phyloP scores from a whole-genome alignment of 2,888 invertebrate genomes.

The Limulus polyphemus region DNA sequence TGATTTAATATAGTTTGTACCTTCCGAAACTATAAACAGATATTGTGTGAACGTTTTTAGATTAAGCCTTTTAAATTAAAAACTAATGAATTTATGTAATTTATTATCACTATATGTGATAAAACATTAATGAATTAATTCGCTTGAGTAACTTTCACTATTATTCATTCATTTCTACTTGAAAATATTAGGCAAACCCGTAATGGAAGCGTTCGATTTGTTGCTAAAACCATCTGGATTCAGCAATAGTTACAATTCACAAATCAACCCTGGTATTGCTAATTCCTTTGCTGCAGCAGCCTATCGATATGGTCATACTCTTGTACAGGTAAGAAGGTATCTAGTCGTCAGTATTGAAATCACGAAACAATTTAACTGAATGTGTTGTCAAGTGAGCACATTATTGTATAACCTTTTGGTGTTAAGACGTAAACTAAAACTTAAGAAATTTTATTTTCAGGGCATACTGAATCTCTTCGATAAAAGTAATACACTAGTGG shows the following conservation, averaged over 20 bases:
- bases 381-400: too few relatives aligned
- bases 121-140: too few relatives aligned
- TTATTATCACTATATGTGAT: not conserved
- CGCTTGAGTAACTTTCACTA: not conserved
- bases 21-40: too few relatives aligned
- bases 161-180: not conserved
- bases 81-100: not conserved
- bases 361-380: too few relatives aligned
- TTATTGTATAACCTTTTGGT: too few relatives aligned
- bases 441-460: not conserved
- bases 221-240: constrained; percentile 27
- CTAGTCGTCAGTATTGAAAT: too few relatives aligned
- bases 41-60: not conserved
- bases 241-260: constrained; percentile 25
- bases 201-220: constrained; percentile 32
- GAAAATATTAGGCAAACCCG: constrained; percentile 21
- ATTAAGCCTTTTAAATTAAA: not conserved
- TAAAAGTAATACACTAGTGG: not conserved
- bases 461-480: not conserved
- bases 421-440: too few relatives aligned
- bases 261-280: constrained; percentile 29
- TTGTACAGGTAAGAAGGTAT: constrained; percentile 17
- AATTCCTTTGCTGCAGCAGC: constrained; percentile 33
- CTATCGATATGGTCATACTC: constrained; percentile 33
- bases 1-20: too few relatives aligned